Evolutionary conservation across 2,113 vertebrate species (phyloP).

Genomic region (Plectropomus leopardus): DNA sequence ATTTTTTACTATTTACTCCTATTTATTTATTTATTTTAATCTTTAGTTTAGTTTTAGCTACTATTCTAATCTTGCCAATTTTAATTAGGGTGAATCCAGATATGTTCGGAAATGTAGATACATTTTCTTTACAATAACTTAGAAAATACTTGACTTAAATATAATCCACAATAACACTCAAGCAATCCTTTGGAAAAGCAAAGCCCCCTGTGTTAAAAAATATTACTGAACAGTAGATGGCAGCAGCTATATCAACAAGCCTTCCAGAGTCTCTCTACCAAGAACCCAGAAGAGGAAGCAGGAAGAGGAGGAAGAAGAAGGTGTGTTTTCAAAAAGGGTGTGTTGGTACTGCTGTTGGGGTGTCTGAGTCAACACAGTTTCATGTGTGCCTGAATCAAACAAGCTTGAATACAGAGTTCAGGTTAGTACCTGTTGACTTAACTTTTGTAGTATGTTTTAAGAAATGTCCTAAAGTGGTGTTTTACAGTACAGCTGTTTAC

Average conservation of each 20-base stretch:
- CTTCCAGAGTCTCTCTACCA: background rate
- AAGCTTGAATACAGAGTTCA: background rate
- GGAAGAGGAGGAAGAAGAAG: background rate
- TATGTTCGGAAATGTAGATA: background rate
- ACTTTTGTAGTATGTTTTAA: background rate
- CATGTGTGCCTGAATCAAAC: background rate
- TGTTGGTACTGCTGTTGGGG: background rate
- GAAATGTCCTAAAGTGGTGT: background rate
- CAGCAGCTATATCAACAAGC: constrained; percentile 19
- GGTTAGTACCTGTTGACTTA: constrained; percentile 20
- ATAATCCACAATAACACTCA: background rate
- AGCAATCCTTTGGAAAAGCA: background rate
- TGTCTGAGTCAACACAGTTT: background rate
- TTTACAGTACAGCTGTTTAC: background rate
- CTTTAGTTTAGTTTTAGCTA: too few relatives aligned
- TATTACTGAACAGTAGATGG: constrained; percentile 39
- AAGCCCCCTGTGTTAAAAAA: background rate
- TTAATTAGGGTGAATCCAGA: too few relatives aligned
- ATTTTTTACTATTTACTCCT: too few relatives aligned
- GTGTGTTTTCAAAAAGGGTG: constrained; percentile 28
- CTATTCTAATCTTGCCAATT: too few relatives aligned
- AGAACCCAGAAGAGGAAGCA: constrained; percentile 43
- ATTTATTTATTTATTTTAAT: too few relatives aligned
- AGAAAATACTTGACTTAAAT: background rate
- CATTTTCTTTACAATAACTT: background rate